Percentiles rank a stretch among this genome's conserved stretches.
Evolutionary conservation across 1,140 invertebrate species (phyloP).

Genomic region (Pinna nobilis): DNA sequence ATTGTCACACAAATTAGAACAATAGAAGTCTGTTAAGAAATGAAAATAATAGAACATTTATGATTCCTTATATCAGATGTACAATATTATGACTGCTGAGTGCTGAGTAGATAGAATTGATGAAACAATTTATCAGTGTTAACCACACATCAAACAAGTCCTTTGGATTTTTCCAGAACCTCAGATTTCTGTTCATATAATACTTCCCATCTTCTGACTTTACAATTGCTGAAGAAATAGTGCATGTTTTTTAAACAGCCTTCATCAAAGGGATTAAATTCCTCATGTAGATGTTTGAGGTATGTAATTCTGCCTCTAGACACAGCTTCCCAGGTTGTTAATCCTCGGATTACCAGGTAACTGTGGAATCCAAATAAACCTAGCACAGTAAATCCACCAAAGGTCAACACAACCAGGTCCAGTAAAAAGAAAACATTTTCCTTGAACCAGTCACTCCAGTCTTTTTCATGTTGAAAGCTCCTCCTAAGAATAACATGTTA

Average conservation of each 20-base stretch:
- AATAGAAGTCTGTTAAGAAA: no score
- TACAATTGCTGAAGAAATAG: constrained; percentile 63
- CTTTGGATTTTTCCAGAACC: no score
- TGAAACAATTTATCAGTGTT: no score
- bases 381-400: constrained; percentile 59
- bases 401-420: constrained; percentile 61
- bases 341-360: constrained; percentile 68
- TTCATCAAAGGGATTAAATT: constrained; percentile 72
- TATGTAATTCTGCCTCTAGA: constrained; percentile 72
- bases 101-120: no score
- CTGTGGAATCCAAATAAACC: constrained; percentile 69
- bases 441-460: constrained; percentile 66
- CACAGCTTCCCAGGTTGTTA: constrained; percentile 73
- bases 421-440: constrained; percentile 64
- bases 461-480: constrained; percentile 19
- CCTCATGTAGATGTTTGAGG: constrained; percentile 69
- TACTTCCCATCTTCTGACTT: constrained; percentile 61
- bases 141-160: no score
- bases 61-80: no score
- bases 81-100: no score
- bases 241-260: constrained; percentile 66
- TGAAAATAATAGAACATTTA: no score
- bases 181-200: constrained; percentile 62
- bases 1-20: no score
- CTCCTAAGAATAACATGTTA: constrained; percentile 7